Evolutionary conservation across 2,113 vertebrate genomes (phyloP).

Genomic region (Grus americana): DNA sequence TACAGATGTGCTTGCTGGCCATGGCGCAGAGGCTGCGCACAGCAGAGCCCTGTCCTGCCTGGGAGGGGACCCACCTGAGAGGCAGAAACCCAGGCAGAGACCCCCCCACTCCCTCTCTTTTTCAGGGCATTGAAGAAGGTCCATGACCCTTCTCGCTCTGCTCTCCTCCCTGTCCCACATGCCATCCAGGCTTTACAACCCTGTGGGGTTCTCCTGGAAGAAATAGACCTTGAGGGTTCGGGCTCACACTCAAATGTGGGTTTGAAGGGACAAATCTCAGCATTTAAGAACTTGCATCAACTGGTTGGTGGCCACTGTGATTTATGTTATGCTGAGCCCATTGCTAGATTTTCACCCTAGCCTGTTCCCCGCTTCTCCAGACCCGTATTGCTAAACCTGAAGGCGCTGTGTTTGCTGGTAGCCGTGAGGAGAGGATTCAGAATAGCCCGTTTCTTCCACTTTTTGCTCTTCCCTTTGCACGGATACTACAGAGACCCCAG

Average conservation of each 20-base stretch:
- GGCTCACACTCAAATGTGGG: background rate
- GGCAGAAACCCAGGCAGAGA: background rate
- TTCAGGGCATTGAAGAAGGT: background rate
- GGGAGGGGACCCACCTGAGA: background rate
- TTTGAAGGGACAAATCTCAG: background rate
- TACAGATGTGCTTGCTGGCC: background rate
- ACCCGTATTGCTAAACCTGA: background rate
- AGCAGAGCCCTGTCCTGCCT: background rate
- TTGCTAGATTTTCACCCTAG: background rate
- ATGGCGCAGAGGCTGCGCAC: accelerated
- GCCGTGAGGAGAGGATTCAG: background rate
- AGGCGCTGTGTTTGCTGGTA: accelerated
- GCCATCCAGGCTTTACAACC: background rate
- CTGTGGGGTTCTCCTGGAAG: background rate
- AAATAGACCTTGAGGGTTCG: accelerated
- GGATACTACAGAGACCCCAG: accelerated
- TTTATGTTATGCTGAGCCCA: background rate
- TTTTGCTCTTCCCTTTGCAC: background rate
- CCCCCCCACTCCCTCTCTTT: background rate
- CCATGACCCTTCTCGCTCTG: accelerated
- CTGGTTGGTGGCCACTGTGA: background rate
- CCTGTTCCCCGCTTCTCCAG: accelerated
- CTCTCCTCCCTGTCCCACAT: background rate
- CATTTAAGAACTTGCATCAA: background rate
- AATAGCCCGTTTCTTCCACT: accelerated